Conservation (phyloP, 2,113 vertebrate species). For the Bagarius yarrelli region DNA sequence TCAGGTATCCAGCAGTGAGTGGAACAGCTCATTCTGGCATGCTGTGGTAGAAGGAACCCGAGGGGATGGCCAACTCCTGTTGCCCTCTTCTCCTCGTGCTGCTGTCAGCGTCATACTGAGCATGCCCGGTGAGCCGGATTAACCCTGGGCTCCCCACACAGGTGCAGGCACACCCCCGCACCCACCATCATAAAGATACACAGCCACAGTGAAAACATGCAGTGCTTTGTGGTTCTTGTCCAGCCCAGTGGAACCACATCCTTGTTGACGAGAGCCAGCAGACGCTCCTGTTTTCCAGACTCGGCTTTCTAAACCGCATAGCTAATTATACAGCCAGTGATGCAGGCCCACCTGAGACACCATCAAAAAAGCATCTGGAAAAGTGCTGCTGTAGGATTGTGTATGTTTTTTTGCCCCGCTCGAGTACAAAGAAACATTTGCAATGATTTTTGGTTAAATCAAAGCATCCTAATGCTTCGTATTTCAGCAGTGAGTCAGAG, state of each 20-base stretch:
- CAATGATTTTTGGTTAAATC: no score
- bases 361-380: slow-evolving; percentile 48
- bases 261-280: background rate
- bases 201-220: slow-evolving; percentile 53
- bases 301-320: slow-evolving; percentile 10
- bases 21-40: slow-evolving; percentile 71
- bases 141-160: slow-evolving; percentile 59
- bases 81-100: slow-evolving; percentile 65
- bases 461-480: background rate
- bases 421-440: slow-evolving; percentile 19
- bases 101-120: slow-evolving; percentile 64
- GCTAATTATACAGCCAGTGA: slow-evolving; percentile 47
- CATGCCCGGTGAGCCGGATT: slow-evolving; percentile 21
- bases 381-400: slow-evolving; percentile 4
- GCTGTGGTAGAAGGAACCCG: slow-evolving; percentile 63
- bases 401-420: slow-evolving; percentile 40
- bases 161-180: slow-evolving; percentile 67
- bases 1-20: slow-evolving; percentile 73
- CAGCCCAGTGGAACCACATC: slow-evolving; percentile 21
- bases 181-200: slow-evolving; percentile 69
- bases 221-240: slow-evolving; percentile 12
- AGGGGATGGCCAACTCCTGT: slow-evolving; percentile 70
- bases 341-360: slow-evolving; percentile 46
- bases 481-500: background rate
- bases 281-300: background rate